phyloP scores from a whole-genome alignment of 2,888 invertebrate species.

The Anoplius nigerrimus region DNA sequence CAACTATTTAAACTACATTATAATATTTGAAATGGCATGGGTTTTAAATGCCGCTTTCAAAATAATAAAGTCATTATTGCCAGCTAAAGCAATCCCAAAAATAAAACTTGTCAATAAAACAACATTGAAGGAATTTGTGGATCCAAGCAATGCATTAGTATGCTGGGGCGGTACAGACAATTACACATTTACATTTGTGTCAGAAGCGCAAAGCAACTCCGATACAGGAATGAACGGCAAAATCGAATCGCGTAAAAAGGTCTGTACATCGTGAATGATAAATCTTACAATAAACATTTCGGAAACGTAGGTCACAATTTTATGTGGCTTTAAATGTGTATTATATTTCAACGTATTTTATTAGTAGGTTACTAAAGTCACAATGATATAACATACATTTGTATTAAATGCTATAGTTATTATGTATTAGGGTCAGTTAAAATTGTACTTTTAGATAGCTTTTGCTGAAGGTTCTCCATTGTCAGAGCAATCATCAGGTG shows the following conservation, averaged over 20 bases:
- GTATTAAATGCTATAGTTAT: too few species aligned
- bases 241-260: slow-evolving; percentile 76
- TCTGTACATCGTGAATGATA: slow-evolving; percentile 41
- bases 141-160: slow-evolving; percentile 83
- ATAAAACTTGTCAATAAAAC: slow-evolving; percentile 90
- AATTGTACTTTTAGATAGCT: slow-evolving; percentile 77
- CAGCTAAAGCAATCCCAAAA: slow-evolving; percentile 90
- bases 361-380: too few species aligned
- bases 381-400: too few species aligned
- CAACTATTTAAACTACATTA: slow-evolving; percentile 88
- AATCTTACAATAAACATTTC: too few species aligned
- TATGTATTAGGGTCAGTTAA: too few species aligned
- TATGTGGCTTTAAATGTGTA: too few species aligned
- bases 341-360: too few species aligned
- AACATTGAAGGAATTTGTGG: slow-evolving; percentile 84
- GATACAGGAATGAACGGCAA: slow-evolving; percentile 65
- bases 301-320: too few species aligned
- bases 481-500: slow-evolving; percentile 73
- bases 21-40: slow-evolving; percentile 97
- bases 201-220: slow-evolving; percentile 76
- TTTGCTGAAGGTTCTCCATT: slow-evolving; percentile 80
- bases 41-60: slow-evolving; percentile 93
- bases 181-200: slow-evolving; percentile 83
- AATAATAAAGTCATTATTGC: slow-evolving; percentile 90
- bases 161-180: slow-evolving; percentile 89